These are phyloP conservation scores for Camelus bactrianus DNA, from an alignment of 2,113 vertebrate species.

Conservation along the genomic window DNA sequence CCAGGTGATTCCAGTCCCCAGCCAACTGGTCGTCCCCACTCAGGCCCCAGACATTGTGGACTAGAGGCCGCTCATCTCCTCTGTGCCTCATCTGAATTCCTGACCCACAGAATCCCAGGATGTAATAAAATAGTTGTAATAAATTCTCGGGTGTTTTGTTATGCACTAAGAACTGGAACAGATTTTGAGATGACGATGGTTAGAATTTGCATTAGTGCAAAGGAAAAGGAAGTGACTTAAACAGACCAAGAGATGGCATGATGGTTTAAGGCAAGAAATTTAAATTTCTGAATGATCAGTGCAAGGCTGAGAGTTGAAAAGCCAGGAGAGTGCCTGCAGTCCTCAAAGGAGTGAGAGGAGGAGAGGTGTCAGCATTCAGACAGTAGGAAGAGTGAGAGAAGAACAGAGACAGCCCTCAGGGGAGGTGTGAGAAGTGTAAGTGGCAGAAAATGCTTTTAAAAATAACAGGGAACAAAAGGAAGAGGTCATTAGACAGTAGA, in stretches of 20 bases:
- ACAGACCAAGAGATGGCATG: constrained; percentile 6
- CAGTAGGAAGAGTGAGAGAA: not conserved
- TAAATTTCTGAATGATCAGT: not conserved
- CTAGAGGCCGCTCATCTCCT: not conserved
- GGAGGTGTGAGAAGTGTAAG: not conserved
- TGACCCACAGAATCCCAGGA: not conserved
- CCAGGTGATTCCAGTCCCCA: not conserved
- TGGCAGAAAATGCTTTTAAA: not conserved
- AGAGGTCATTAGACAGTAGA: not conserved
- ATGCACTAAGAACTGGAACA: not conserved
- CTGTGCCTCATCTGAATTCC: not conserved
- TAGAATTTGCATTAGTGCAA: constrained; percentile 13
- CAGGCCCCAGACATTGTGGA: not conserved
- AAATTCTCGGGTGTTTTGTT: not conserved
- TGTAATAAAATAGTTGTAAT: not conserved
- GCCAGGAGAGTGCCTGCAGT: not conserved
- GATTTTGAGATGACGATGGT: not conserved
- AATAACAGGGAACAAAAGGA: not conserved
- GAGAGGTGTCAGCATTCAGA: not conserved
- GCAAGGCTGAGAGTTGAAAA: not conserved
- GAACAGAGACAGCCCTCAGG: not conserved
- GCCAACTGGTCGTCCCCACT: not conserved
- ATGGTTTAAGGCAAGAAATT: not conserved
- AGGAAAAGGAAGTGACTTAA: not conserved
- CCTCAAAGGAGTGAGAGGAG: not conserved